These are phyloP conservation scores for Lumbricus terrestris DNA, from an alignment of 2,888 invertebrate genomes.

Conservation along the genomic window DNA sequence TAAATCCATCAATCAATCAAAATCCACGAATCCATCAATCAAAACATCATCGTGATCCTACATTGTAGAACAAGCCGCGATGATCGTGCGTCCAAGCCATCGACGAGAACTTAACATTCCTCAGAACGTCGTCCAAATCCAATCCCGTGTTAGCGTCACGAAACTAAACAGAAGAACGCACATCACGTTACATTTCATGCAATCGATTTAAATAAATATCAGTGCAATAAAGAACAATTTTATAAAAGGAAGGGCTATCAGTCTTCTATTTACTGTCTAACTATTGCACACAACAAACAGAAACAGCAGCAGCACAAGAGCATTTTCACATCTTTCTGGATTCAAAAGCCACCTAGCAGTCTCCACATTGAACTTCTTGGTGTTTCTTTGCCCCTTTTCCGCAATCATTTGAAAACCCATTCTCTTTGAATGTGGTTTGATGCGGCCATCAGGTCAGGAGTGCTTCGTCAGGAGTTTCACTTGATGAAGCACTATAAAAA, in stretches of 20 bases:
- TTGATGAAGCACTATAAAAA: too few relatives aligned
- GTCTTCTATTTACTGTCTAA: neutral
- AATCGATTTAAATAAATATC: neutral
- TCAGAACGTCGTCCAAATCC: constrained; percentile 83
- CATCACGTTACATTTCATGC: neutral
- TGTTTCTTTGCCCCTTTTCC: too few relatives aligned
- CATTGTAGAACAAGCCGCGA: constrained; percentile 85
- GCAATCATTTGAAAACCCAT: too few relatives aligned
- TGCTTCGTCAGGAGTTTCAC: too few relatives aligned
- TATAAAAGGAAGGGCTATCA: neutral
- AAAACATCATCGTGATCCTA: constrained; percentile 40
- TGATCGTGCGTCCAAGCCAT: constrained; percentile 94
- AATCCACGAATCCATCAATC: neutral
- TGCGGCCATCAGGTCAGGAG: too few relatives aligned
- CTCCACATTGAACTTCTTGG: too few relatives aligned
- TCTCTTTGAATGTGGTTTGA: too few relatives aligned
- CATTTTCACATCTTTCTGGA: too few relatives aligned
- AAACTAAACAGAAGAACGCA: constrained; percentile 43
- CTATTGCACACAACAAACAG: too few relatives aligned
- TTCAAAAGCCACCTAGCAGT: too few relatives aligned
- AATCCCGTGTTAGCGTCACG: constrained; percentile 65
- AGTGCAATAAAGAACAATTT: neutral
- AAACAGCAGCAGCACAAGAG: neutral
- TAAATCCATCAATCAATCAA: neutral
- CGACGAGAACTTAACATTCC: constrained; percentile 86